These are phyloP conservation scores for Lindbergichthys nudifrons DNA, from an alignment of 2,797 vertebrate species.

Conservation along the genomic window DNA sequence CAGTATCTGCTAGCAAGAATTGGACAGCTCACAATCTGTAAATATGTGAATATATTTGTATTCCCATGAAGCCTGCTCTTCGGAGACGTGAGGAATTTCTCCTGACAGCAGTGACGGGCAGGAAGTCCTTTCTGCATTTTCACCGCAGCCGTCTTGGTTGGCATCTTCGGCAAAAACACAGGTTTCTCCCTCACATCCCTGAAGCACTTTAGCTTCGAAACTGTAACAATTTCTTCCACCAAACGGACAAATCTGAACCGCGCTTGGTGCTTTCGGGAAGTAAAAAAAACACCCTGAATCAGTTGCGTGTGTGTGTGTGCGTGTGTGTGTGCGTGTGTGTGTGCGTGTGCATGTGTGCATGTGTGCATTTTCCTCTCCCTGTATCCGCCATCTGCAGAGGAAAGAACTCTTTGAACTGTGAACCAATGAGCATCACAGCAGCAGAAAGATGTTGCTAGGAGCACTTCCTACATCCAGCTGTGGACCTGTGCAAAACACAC, in stretches of 20 bases:
- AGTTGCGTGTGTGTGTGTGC: constrained; percentile 5
- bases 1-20: constrained; percentile 17
- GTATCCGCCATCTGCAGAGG: constrained; percentile 59
- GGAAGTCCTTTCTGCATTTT: constrained; percentile 54
- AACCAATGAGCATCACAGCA: constrained; percentile 75
- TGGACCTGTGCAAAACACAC: constrained; percentile 55
- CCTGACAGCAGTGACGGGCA: constrained; percentile 62
- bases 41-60: constrained; percentile 48
- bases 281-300: constrained; percentile 40
- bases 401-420: constrained; percentile 78
- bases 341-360: no score
- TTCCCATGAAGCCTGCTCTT: constrained; percentile 42
- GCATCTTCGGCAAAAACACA: constrained; percentile 38
- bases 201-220: constrained; percentile 46
- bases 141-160: constrained; percentile 44
- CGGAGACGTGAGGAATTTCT: constrained; percentile 38
- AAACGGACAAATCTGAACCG: constrained; percentile 52
- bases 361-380: constrained; percentile 19
- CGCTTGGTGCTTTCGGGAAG: constrained; percentile 23
- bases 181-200: constrained; percentile 46
- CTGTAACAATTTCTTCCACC: constrained; percentile 31
- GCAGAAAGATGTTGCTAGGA: constrained; percentile 71
- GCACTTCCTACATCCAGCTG: constrained; percentile 74
- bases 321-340: no score
- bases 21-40: constrained; percentile 44